These are phyloP conservation scores for Drosophila funebris DNA, from an alignment of 1,140 invertebrate genomes.

Conservation along the genomic window DNA sequence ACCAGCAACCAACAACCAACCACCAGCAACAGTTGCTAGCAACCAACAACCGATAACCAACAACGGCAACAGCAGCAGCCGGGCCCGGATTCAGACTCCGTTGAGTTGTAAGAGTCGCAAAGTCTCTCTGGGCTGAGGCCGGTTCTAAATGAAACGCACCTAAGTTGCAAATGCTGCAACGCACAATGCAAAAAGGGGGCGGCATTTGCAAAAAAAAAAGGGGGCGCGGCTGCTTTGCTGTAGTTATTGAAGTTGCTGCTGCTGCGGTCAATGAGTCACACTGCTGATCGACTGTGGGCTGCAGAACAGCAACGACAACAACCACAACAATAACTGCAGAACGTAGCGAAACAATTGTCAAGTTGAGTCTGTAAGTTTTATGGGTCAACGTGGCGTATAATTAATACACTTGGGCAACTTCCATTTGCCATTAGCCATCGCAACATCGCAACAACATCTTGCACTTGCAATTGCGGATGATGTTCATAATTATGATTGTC, in stretches of 20 bases:
- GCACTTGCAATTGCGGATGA: slow-evolving; percentile 53
- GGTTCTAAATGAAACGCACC: slow-evolving; percentile 78
- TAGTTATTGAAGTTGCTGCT: slow-evolving; percentile 67
- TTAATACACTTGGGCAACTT: slow-evolving; percentile 79
- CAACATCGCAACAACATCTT: slow-evolving; percentile 14
- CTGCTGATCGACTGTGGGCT: slow-evolving; percentile 26
- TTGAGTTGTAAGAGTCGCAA: background rate
- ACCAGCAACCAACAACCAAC: background rate
- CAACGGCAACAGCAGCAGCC: slow-evolving; percentile 34
- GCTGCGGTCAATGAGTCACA: slow-evolving; percentile 68
- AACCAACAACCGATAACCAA: slow-evolving; percentile 43
- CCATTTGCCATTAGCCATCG: slow-evolving; percentile 69
- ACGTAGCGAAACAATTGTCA: slow-evolving; percentile 60
- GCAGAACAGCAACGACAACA: slow-evolving; percentile 7
- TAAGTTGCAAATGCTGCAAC: slow-evolving; percentile 63
- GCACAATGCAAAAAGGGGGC: slow-evolving; percentile 61
- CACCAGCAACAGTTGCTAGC: no score
- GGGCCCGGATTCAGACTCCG: slow-evolving; percentile 43
- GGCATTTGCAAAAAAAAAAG: slow-evolving; percentile 11
- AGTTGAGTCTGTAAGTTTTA: slow-evolving; percentile 47
- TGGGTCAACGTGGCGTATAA: slow-evolving; percentile 80
- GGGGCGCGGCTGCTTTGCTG: slow-evolving; percentile 21
- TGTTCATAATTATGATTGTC: slow-evolving; percentile 46
- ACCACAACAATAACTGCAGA: slow-evolving; percentile 6
- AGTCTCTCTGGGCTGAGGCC: slow-evolving; percentile 20